phyloP scores from a whole-genome alignment of 2,888 invertebrate species.

The Altica lythri region DNA sequence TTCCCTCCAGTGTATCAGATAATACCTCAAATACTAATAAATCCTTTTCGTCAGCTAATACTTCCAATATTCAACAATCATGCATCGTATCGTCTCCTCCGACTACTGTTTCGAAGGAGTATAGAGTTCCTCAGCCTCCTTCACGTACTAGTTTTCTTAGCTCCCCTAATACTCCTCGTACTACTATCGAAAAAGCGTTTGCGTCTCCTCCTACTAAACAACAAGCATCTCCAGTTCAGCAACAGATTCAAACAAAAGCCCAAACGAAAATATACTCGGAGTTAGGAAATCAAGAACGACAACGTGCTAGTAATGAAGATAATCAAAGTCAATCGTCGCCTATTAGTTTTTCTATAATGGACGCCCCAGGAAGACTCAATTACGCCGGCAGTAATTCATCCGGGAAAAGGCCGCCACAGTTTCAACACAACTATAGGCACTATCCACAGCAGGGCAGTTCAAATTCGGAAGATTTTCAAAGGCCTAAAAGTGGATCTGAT shows the following conservation, averaged over 20 bases:
- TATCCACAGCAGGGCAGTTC: slow-evolving; percentile 61
- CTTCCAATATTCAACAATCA: slow-evolving; percentile 68
- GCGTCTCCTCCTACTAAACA: slow-evolving; percentile 57
- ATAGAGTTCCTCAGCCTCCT: slow-evolving; percentile 64
- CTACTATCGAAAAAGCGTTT: slow-evolving; percentile 49
- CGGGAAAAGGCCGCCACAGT: slow-evolving; percentile 59
- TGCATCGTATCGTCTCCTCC: slow-evolving; percentile 75
- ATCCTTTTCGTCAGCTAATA: slow-evolving; percentile 53
- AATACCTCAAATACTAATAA: slow-evolving; percentile 48
- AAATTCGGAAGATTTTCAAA: slow-evolving; percentile 61
- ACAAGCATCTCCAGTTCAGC: slow-evolving; percentile 49
- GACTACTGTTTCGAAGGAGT: slow-evolving; percentile 64
- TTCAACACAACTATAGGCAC: slow-evolving; percentile 63
- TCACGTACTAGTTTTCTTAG: slow-evolving; percentile 52
- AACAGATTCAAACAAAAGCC: slow-evolving; percentile 72
- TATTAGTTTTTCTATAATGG: slow-evolving; percentile 78
- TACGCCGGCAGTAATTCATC: slow-evolving; percentile 64
- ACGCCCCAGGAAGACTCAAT: slow-evolving; percentile 67
- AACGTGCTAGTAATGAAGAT: slow-evolving; percentile 56
- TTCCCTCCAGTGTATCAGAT: slow-evolving; percentile 64
- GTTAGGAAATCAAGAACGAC: slow-evolving; percentile 51
- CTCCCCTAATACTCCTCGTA: slow-evolving; percentile 51
- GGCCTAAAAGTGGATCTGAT: slow-evolving; percentile 60
- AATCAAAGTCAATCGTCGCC: slow-evolving; percentile 70
- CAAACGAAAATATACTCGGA: slow-evolving; percentile 80